Base-by-base conservation (phyloP, 2,888 invertebrate genomes). In the Plebejus argus region DNA sequence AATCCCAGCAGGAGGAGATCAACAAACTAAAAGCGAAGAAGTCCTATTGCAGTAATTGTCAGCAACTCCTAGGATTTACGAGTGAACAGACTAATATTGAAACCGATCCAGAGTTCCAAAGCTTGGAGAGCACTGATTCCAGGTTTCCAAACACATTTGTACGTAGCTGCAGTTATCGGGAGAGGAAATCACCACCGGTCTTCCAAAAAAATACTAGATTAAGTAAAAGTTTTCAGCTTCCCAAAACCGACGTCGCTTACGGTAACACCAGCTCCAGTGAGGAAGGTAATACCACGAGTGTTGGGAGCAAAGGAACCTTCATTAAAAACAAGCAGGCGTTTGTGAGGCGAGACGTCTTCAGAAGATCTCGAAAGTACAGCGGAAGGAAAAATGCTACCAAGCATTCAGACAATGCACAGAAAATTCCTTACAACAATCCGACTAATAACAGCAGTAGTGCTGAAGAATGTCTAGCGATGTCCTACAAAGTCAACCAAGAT, bases 1-100 rank as follows among this genome's bases (percentile, higher is more conserved):
- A 95, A 84, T 94, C 95, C 78, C 97, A 97, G 85, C 95, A 95
- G 83, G 94, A 95, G 81, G 96, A 97, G 88, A 96, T 97, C 80
- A 91, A 95, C 12, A 95, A 95, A 86, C 91, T 97, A 45, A 94
- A 96, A 83, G 91, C 94, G 0, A 91, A 94, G 56, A 92, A 92
- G 78, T 90, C 91, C 0, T 94, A 91, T 80, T 94, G 94, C 86
- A 94, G 90, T 84, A 94, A 93, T 83, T 94, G 94, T 82, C 94
- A 94, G 83, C 94, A 94, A 82, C 83, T 94, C 18, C 91, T 94
- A 66, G 94, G 94, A 10, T 94, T 94, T 82, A 94, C 94, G 45
- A 94, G 94, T 84, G 94, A 94, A 85, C 94, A 94, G 85, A 94
- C 94, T 35, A 94, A 94, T 81, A 94, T 94, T 78, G 94, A 94